Conservation (phyloP, 2,113 vertebrate genomes). For the Lota lota region DNA sequence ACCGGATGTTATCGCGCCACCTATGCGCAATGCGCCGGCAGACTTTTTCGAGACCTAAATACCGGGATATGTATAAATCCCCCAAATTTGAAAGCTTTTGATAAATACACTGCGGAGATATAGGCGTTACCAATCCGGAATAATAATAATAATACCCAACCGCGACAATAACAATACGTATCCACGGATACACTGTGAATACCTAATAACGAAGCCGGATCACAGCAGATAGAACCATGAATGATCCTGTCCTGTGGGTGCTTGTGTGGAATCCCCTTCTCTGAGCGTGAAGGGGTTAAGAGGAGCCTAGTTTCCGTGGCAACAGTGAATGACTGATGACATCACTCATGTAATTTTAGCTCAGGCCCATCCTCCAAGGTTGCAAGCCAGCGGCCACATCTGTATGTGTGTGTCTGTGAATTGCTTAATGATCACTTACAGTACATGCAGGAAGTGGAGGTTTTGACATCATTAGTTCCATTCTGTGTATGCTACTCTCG, state of each 20-base stretch:
- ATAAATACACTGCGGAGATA: too few species aligned
- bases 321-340: constrained; percentile 72
- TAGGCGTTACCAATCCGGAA: too few species aligned
- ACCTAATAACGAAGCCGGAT: not conserved
- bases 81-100: too few species aligned
- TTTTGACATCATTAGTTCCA: constrained; percentile 66
- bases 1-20: too few species aligned
- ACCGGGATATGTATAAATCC: too few species aligned
- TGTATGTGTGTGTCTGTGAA: constrained; percentile 6
- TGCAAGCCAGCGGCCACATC: constrained; percentile 23
- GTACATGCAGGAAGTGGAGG: constrained; percentile 63
- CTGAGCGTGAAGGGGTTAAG: constrained; percentile 62
- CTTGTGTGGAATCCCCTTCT: constrained; percentile 54
- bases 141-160: too few species aligned
- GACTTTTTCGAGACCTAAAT: too few species aligned
- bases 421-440: constrained; percentile 37
- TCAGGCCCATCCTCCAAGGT: constrained; percentile 46
- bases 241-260: constrained; percentile 15
- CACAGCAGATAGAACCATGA: constrained; percentile 36
- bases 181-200: too few species aligned
- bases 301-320: constrained; percentile 74
- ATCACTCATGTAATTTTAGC: constrained; percentile 73
- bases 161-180: too few species aligned
- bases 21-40: too few species aligned
- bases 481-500: constrained; percentile 35